phyloP scores from a whole-genome alignment of 2,113 vertebrate genomes.

The Lathamus discolor region DNA sequence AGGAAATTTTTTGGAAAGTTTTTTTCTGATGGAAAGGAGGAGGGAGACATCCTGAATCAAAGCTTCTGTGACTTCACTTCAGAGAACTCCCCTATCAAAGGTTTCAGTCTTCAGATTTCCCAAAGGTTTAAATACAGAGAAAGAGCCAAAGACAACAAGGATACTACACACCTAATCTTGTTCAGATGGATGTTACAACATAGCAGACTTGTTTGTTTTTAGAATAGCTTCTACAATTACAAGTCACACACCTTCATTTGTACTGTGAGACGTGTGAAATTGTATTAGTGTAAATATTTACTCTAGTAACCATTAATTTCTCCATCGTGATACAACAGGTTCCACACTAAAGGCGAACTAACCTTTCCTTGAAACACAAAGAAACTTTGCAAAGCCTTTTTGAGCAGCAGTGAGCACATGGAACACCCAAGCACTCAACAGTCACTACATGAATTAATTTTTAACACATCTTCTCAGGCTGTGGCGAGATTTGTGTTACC shows the following conservation, averaged over 20 bases:
- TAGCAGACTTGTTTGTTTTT: neutral
- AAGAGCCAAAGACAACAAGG: neutral
- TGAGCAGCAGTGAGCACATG: neutral
- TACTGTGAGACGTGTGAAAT: neutral
- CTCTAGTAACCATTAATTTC: neutral
- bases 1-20: neutral
- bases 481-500: neutral
- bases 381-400: neutral
- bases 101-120: neutral
- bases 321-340: neutral
- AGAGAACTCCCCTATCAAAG: neutral
- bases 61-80: neutral
- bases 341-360: neutral
- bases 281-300: neutral
- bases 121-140: neutral
- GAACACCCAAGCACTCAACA: rapidly evolving
- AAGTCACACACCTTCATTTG: neutral
- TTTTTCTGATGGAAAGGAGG: neutral
- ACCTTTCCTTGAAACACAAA: neutral
- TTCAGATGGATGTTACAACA: neutral
- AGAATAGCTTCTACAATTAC: neutral
- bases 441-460: neutral
- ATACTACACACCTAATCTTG: neutral
- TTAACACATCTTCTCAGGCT: neutral
- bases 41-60: neutral